phyloP scores from a whole-genome alignment of 2,797 vertebrate genomes.

The Lepus townsendii region DNA sequence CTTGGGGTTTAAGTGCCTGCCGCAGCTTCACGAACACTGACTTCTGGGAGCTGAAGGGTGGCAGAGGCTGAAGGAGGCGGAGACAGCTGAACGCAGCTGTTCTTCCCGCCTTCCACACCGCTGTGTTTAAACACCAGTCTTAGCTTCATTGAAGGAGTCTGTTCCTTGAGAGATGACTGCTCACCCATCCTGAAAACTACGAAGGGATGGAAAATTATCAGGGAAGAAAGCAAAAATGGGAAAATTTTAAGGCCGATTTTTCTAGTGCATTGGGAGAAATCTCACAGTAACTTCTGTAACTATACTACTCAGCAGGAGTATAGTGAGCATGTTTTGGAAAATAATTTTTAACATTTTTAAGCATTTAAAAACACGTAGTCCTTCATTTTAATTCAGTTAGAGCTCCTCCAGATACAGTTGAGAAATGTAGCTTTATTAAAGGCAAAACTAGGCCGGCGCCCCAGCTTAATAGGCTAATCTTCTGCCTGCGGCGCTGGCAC shows the following conservation, averaged over 20 bases:
- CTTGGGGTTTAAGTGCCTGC: background rate
- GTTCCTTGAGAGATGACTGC: slow-evolving; percentile 27
- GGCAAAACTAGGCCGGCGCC: background rate
- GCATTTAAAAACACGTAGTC: slow-evolving; percentile 31
- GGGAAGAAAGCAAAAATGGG: slow-evolving; percentile 36
- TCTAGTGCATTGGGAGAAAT: background rate
- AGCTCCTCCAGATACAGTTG: background rate
- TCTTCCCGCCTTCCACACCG: background rate
- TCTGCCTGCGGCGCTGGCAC: too few species aligned
- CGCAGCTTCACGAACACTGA: background rate
- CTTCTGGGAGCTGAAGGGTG: background rate
- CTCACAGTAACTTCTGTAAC: slow-evolving; percentile 5
- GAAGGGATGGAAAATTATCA: slow-evolving; percentile 27
- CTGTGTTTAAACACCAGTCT: background rate
- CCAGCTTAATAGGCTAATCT: too few species aligned
- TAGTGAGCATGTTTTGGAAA: background rate
- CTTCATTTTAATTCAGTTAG: slow-evolving; percentile 38
- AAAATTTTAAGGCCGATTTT: slow-evolving; percentile 21
- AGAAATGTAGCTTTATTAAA: slow-evolving; percentile 51
- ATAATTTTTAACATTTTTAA: slow-evolving; percentile 18
- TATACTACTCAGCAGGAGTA: background rate
- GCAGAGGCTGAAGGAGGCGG: background rate
- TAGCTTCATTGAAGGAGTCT: slow-evolving; percentile 25
- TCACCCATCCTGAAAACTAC: background rate
- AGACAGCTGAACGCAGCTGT: background rate